Evolutionary conservation across 2,797 vertebrate genomes (phyloP), one percentile per base, ranked within the genome.

Genomic region (Calcarius lapponicus): DNA sequence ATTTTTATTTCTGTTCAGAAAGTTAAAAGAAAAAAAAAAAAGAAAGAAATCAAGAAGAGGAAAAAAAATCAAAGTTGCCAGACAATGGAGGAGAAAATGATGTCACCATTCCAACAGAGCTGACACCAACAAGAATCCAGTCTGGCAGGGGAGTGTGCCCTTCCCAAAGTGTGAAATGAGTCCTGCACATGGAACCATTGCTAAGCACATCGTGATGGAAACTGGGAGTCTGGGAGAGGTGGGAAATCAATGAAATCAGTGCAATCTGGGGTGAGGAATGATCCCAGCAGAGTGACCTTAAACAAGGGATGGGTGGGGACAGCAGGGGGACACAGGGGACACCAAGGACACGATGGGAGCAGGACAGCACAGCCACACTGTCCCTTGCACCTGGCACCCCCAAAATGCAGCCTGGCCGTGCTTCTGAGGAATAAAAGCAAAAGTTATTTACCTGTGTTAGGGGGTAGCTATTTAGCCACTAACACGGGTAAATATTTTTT

Each of bases 231-330:
- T 87, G 22, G 34, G 60, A 40, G 61, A 83, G 0, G 38, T 32
- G 82, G 57, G 34, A 90, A 91, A 91, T 92, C 91, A 61, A 38
- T 74, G 53, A 90, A 91, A 89, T 92, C 32, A 56, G 13, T n/a
- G 57, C 29, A 13, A 25, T 2, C 78, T 62, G 51, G 14, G 65
- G 61, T 0, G 0, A 76, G 42, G 85, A 48, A 38, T 0, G 13
- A 31, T 26, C 57, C 62, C 80, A 87, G 80, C 90, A 85, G 62
- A 56, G 79, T 17, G 65, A 80, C 84, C 78, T 91, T 50, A 12
- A 57, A 60, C 36, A 24, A 36, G 43, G 15, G 17, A 11, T 3
- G 3, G 50, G n/a, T 13, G 24, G 61, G n/a, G 19, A 72, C 38
- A 66, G 78, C 40, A 14, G 25, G 47, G 85, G 58, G 42, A 34